These are phyloP conservation scores for Hemaris fuciformis DNA, from an alignment of 2,888 invertebrate genomes.

Conservation along the genomic window DNA sequence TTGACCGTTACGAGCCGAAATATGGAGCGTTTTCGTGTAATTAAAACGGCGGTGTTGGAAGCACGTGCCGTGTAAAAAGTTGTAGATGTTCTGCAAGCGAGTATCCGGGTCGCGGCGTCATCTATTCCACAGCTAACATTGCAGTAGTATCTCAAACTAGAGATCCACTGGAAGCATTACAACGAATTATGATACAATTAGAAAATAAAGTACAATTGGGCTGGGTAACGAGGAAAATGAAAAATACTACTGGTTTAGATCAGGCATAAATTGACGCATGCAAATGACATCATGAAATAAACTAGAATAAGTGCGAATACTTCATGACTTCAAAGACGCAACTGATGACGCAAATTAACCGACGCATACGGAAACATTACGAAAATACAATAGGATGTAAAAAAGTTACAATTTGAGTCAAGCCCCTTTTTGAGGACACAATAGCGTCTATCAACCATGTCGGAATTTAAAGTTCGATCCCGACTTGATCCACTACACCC, in stretches of 20 bases:
- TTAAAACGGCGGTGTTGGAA: constrained; percentile 40
- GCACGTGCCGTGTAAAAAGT: constrained; percentile 46
- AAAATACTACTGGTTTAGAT: too few species aligned
- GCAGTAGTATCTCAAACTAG: background rate
- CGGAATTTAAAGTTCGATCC: background rate
- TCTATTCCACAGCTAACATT: constrained; percentile 10
- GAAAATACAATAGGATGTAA: background rate
- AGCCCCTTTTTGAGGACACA: background rate
- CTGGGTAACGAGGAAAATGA: too few species aligned
- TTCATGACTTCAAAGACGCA: background rate
- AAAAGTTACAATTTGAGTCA: background rate
- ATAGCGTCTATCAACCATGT: background rate
- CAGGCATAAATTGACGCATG: too few species aligned
- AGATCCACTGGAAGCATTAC: background rate
- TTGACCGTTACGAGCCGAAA: constrained; percentile 56
- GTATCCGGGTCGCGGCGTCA: constrained; percentile 41
- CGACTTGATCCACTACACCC: background rate
- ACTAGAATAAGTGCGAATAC: too few species aligned
- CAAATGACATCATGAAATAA: too few species aligned
- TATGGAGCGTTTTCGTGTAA: constrained; percentile 53
- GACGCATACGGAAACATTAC: background rate
- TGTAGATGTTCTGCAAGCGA: constrained; percentile 40
- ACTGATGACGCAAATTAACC: background rate
- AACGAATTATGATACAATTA: too few species aligned
- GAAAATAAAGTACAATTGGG: too few species aligned